Conservation (phyloP, 2,113 vertebrate species). For the Prolemur simus region DNA sequence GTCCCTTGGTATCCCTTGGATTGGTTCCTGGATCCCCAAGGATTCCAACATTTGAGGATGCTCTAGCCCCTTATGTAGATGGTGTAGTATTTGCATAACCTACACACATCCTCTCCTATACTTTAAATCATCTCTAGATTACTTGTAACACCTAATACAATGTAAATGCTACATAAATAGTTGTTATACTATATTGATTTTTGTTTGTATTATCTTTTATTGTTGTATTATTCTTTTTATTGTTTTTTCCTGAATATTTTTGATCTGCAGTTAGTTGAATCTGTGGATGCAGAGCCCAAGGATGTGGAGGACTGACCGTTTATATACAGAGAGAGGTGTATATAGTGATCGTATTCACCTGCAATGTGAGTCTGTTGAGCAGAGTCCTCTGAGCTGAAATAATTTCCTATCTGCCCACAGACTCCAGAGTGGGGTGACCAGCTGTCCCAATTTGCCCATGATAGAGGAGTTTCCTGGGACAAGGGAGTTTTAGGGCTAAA, state of each 20-base stretch:
- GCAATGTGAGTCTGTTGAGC: not conserved
- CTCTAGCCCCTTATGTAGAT: not conserved
- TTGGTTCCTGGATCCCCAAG: not conserved
- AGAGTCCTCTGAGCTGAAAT: not conserved
- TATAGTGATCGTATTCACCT: not conserved
- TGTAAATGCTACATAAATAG: not conserved
- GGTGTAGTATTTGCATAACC: not conserved
- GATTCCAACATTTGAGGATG: not conserved
- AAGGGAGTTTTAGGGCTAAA: not conserved
- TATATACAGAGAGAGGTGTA: not conserved
- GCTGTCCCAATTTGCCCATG: not conserved
- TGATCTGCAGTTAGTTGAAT: not conserved
- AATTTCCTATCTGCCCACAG: not conserved
- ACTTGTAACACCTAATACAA: not conserved
- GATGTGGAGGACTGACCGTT: not conserved
- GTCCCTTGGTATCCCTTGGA: not conserved
- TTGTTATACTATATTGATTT: not conserved
- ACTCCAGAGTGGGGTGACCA: not conserved
- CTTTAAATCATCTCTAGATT: not conserved
- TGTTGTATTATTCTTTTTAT: not conserved
- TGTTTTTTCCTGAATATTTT: not conserved
- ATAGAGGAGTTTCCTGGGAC: not conserved
- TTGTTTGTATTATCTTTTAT: not conserved
- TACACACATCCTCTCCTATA: not conserved
- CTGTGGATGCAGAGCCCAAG: not conserved